These are phyloP conservation scores for Allobates femoralis DNA, from an alignment of 2,797 vertebrate genomes.

Conservation along the genomic window DNA sequence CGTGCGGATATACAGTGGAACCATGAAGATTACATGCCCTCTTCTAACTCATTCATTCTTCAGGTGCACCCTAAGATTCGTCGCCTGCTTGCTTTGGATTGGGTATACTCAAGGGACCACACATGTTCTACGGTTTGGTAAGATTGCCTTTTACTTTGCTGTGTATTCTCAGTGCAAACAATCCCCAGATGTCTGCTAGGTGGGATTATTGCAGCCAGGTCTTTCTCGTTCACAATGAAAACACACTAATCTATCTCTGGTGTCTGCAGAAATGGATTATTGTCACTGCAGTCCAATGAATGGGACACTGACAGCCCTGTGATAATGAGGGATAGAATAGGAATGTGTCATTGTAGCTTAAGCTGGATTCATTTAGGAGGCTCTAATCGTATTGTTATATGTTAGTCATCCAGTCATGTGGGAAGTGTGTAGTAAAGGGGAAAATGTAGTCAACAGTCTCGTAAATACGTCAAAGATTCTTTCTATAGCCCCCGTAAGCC, in stretches of 20 bases:
- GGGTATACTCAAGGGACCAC: conserved; percentile 95
- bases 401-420: conserved; percentile 16
- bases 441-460: conserved; percentile 22
- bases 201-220: conserved; percentile 37
- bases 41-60: conserved; percentile 86
- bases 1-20: conserved; percentile 79
- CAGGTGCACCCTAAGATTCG: conserved; percentile 84
- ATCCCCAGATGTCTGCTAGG: conserved; percentile 62
- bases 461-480: conserved; percentile 25
- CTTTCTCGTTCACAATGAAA: conserved; percentile 4
- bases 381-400: background rate
- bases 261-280: conserved; percentile 66
- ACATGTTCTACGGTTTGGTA: conserved; percentile 98
- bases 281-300: conserved; percentile 62
- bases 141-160: conserved; percentile 74
- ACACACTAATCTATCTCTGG: conserved; percentile 41
- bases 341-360: conserved; percentile 60
- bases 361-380: conserved; percentile 11
- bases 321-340: conserved; percentile 55
- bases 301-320: conserved; percentile 65
- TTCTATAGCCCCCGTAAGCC: background rate
- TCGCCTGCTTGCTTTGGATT: conserved; percentile 90
- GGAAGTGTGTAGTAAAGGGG: conserved; percentile 26
- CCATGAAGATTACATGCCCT: conserved; percentile 90
- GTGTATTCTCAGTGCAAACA: background rate